phyloP scores from a whole-genome alignment of 2,113 vertebrate genomes.

The Macaca nemestrina region DNA sequence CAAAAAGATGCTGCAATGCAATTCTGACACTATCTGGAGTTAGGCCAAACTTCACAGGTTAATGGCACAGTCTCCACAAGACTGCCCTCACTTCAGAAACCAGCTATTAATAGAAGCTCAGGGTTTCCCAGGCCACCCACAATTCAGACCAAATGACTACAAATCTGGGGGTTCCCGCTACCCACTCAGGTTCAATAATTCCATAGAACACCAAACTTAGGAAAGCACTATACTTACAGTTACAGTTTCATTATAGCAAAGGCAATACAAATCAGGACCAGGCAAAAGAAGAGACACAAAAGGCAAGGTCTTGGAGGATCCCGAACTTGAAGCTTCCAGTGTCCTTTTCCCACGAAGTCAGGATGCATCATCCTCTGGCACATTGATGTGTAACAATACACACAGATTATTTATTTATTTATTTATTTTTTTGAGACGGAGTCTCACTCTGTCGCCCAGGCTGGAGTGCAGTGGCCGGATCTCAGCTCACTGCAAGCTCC shows the following conservation, averaged over 20 bases:
- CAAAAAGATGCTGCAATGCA: no score
- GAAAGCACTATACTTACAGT: background rate
- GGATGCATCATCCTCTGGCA: background rate
- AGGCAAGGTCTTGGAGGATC: background rate
- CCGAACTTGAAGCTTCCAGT: background rate
- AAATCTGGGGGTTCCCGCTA: background rate
- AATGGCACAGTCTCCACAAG: background rate
- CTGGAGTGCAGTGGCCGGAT: no score
- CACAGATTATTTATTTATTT: background rate
- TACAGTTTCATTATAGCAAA: background rate
- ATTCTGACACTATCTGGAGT: background rate
- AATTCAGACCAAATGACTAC: background rate
- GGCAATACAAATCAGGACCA: background rate
- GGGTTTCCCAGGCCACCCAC: background rate
- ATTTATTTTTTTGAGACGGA: no score
- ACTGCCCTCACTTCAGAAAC: background rate
- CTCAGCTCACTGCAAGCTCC: no score
- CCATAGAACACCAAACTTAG: background rate
- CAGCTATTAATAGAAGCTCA: background rate
- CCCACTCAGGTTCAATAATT: background rate
- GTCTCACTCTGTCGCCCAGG: no score
- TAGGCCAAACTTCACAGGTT: background rate
- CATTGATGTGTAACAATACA: background rate
- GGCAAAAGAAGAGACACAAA: background rate
- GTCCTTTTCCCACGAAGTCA: background rate